phyloP scores from a whole-genome alignment of 2,797 vertebrate genomes.

The Chrosomus eos region DNA sequence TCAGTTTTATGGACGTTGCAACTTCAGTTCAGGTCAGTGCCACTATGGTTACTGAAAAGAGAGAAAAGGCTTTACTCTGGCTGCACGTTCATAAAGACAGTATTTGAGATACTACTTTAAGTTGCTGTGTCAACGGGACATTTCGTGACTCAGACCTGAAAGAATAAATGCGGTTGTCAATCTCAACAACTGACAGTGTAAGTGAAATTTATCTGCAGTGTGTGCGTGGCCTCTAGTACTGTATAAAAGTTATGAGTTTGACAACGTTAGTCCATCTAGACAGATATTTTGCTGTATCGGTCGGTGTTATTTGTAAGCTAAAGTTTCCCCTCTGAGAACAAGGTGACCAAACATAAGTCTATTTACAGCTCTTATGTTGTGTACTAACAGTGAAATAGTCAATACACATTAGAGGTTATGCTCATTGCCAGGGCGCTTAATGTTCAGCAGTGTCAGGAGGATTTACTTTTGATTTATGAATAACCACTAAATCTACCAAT shows the following conservation, averaged over 20 bases:
- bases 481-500: not conserved
- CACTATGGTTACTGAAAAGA: no score
- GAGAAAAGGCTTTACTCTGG: no score
- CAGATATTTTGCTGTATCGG: not conserved
- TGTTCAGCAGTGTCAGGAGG: slow-evolving; percentile 21
- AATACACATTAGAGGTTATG: slow-evolving; percentile 58
- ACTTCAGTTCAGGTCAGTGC: no score
- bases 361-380: slow-evolving; percentile 15
- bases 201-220: not conserved
- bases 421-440: slow-evolving; percentile 44
- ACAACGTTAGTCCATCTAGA: not conserved
- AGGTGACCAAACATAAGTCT: slow-evolving; percentile 1
- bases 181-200: not conserved
- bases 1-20: not conserved
- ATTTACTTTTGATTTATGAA: slow-evolving; percentile 31
- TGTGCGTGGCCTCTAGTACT: not conserved
- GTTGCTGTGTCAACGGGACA: no score
- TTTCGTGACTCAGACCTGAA: no score
- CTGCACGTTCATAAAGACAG: no score
- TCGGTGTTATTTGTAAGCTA: not conserved
- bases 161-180: not conserved
- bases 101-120: no score
- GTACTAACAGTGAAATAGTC: slow-evolving; percentile 47
- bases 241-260: not conserved
- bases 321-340: not conserved